Evolutionary conservation across 2,113 vertebrate genomes (phyloP).

Genomic region (Motacilla tschutschensis): DNA sequence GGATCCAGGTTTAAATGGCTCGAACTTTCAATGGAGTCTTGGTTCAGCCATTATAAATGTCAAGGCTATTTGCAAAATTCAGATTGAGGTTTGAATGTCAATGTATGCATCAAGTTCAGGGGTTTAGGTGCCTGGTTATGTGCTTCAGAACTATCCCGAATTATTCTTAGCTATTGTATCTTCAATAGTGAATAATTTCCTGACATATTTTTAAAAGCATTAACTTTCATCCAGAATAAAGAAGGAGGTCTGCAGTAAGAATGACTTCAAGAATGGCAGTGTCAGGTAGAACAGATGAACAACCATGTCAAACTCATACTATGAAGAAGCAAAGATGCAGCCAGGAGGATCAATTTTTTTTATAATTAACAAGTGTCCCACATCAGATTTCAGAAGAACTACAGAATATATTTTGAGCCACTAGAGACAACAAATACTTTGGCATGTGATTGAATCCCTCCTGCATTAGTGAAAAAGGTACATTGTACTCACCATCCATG

Average conservation of each 20-base stretch:
- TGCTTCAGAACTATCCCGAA: not conserved
- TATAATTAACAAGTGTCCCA: not conserved
- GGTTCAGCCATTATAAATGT: constrained; percentile 22
- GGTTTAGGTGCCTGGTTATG: not conserved
- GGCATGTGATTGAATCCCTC: not conserved
- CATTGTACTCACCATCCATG: constrained; percentile 74
- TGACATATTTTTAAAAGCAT: not conserved
- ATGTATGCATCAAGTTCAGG: not conserved
- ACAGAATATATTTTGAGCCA: not conserved
- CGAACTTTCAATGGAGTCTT: not conserved
- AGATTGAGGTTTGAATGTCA: constrained; percentile 37
- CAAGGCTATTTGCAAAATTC: constrained; percentile 40
- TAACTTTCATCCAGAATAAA: not conserved
- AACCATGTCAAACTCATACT: not conserved
- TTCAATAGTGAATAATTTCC: not conserved
- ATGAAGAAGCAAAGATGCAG: not conserved
- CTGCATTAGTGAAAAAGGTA: not conserved
- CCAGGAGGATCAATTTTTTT: not conserved
- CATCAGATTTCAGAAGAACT: not conserved
- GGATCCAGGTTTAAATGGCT: not conserved
- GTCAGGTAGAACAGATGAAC: not conserved
- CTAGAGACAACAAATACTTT: not conserved
- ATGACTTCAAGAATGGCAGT: not conserved
- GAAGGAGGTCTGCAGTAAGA: not conserved
- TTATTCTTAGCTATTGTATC: not conserved